Percentiles rank a stretch among this genome's conserved stretches.
Conservation (phyloP, 2,797 vertebrate species). For the Acipenser transmontanus region DNA sequence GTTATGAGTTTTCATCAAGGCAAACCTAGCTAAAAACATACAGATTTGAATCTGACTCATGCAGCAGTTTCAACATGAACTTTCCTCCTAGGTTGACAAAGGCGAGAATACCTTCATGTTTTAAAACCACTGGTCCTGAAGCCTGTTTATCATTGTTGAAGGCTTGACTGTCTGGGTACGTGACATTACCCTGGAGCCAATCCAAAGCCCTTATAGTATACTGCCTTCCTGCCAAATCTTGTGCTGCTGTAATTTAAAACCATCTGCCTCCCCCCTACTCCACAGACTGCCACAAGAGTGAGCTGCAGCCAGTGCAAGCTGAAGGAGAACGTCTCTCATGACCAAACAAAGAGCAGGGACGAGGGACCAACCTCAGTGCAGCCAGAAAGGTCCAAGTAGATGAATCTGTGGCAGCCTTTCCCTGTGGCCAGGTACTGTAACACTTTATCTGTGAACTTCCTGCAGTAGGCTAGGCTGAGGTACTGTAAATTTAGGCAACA, state of each 20-base stretch:
- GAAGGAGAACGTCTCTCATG: slow-evolving; percentile 12
- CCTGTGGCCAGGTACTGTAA: slow-evolving; percentile 78
- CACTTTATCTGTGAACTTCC: slow-evolving; percentile 75
- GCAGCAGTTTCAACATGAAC: too few species aligned
- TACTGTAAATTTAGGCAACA: slow-evolving; percentile 67
- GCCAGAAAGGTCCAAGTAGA: slow-evolving; percentile 46
- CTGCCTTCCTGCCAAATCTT: slow-evolving; percentile 32
- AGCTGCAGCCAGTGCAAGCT: slow-evolving; percentile 14
- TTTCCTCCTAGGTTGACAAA: too few species aligned
- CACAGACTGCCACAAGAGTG: slow-evolving; percentile 17
- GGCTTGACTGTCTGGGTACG: slow-evolving; percentile 6
- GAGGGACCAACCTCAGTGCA: slow-evolving; percentile 14
- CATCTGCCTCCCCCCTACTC: slow-evolving; percentile 25
- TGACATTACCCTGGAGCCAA: slow-evolving; percentile 21
- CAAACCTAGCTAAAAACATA: too few species aligned
- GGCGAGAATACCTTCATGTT: too few species aligned
- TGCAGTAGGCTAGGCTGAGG: slow-evolving; percentile 73
- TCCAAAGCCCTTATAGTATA: slow-evolving; percentile 18
- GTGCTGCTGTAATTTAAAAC: slow-evolving; percentile 40
- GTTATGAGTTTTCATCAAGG: too few species aligned
- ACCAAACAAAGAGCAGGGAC: slow-evolving; percentile 10
- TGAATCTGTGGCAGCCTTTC: slow-evolving; percentile 70
- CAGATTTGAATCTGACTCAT: too few species aligned
- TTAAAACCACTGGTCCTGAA: background rate
- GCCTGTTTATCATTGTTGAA: background rate